Conservation (phyloP, 30 jellyfish, hydroid and myxozoan genomes). For the Pelagia noctiluca region DNA sequence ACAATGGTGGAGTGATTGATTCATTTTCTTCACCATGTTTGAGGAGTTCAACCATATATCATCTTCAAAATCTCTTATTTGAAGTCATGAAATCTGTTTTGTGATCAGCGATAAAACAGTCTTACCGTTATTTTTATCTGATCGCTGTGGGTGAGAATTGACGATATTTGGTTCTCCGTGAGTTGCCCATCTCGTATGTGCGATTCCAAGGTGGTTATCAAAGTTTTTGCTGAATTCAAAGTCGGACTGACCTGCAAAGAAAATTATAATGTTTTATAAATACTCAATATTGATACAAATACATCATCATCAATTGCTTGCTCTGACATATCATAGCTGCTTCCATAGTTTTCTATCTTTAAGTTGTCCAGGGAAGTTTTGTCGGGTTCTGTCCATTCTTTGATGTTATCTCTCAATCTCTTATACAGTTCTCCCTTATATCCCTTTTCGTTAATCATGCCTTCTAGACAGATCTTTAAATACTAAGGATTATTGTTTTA, state of each 20-base stretch:
- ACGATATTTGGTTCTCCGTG: slow-evolving; percentile 96
- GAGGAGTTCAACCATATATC: too few species aligned
- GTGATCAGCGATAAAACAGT: too few species aligned
- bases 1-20: too few species aligned
- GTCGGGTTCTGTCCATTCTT: slow-evolving; percentile 30
- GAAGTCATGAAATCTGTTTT: too few species aligned
- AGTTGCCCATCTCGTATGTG: slow-evolving; percentile 99
- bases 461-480: slow-evolving; percentile 32
- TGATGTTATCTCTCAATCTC: slow-evolving; percentile 34
- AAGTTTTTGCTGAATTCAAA: slow-evolving; percentile 38
- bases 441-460: slow-evolving; percentile 19
- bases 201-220: slow-evolving; percentile 88
- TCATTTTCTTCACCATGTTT: too few species aligned
- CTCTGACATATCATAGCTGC: too few species aligned
- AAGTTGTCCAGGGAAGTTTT: too few species aligned
- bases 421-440: background rate
- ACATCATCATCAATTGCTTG: too few species aligned
- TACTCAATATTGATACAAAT: too few species aligned
- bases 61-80: too few species aligned
- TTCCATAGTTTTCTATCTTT: too few species aligned
- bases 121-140: slow-evolving; percentile 87
- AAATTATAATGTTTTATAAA: too few species aligned
- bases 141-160: slow-evolving; percentile 97
- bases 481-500: slow-evolving; percentile 8
- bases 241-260: slow-evolving; percentile 47